Evolutionary conservation across 2,113 vertebrate genomes (phyloP).

Genomic region (Sceloporus tristichus): DNA sequence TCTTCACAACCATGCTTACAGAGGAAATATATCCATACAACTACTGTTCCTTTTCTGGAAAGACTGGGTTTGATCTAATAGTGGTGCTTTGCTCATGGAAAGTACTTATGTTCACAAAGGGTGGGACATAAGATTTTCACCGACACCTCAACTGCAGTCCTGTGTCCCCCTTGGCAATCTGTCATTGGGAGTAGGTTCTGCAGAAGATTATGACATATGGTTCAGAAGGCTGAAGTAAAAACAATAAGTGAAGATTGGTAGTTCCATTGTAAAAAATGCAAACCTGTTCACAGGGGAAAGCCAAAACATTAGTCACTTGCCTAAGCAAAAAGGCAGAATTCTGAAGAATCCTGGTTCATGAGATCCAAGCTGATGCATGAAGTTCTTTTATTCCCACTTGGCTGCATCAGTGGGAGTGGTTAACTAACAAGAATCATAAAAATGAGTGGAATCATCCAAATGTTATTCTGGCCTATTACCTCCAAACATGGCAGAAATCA

Average conservation of each 20-base stretch:
- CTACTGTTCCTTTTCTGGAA: rapidly evolving
- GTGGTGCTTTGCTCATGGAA: background rate
- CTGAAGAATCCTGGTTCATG: background rate
- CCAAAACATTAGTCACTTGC: background rate
- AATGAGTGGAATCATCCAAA: background rate
- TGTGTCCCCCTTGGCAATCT: background rate
- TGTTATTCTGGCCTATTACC: background rate
- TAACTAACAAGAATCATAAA: background rate
- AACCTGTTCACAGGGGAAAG: background rate
- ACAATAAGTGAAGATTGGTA: background rate
- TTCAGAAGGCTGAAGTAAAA: background rate
- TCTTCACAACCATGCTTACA: background rate
- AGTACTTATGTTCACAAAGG: background rate
- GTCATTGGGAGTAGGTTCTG: background rate
- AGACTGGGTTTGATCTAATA: background rate
- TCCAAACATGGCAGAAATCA: background rate
- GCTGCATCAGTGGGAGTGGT: background rate
- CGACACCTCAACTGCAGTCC: background rate
- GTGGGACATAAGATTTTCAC: background rate
- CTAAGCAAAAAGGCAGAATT: background rate
- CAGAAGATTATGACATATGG: background rate
- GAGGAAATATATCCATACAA: background rate
- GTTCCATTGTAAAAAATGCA: background rate
- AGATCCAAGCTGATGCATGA: background rate
- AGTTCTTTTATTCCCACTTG: background rate